Base-by-base conservation (phyloP, 2,888 invertebrate genomes). In the Meiosimyza platycephala region DNA sequence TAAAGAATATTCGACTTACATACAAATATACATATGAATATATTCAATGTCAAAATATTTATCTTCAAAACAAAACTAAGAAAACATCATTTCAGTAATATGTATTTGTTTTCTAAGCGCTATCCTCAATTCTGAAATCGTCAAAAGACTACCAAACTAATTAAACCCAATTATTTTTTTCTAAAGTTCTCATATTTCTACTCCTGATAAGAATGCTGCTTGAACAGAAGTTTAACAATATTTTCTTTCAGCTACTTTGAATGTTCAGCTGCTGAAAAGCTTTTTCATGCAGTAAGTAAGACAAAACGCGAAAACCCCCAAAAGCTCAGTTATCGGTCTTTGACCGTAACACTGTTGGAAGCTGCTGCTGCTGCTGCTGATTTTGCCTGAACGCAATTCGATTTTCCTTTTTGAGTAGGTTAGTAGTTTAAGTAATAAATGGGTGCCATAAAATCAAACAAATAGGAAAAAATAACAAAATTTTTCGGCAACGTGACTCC, bases 271-370 rank as follows among this genome's bases (percentile, higher is more conserved):
- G 47, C 16, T 48, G n/a, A 18, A 13, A 47, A 57, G 55, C 67
- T 57, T 40, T 55, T 40, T 40, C 9, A 1, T 40, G 9, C 40
- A 40, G 40, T 1, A 40, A 40, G 40, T 40, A 40, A 40, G 12
- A 12, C 54, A 33, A 66, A 16, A 22, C 40, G 66, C 12, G n/a
- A 51, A 28, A 22, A 16, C 6, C 28, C 28, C 28, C 22, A 16
- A 57, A 62, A 52, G 69, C 69, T 60, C 48, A 13, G 50, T 62
- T 63, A 47, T 70, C 70, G 70, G 62, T 70, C 70, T 70, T 70
- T 70, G 70, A 63, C 51, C 62, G 63, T 47, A 63, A 15, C 6
- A 67, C 55, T 67, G 40, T 9, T 6, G 1, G 6, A 40, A 40
- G 9, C 40, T 40, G 40, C 40, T 33, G 47, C 47, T 33, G 47